Percentiles rank a stretch among this genome's conserved stretches.
These are phyloP conservation scores for Drosophila kurseongensis DNA, from an alignment of 1,140 invertebrate genomes.

Conservation along the genomic window DNA sequence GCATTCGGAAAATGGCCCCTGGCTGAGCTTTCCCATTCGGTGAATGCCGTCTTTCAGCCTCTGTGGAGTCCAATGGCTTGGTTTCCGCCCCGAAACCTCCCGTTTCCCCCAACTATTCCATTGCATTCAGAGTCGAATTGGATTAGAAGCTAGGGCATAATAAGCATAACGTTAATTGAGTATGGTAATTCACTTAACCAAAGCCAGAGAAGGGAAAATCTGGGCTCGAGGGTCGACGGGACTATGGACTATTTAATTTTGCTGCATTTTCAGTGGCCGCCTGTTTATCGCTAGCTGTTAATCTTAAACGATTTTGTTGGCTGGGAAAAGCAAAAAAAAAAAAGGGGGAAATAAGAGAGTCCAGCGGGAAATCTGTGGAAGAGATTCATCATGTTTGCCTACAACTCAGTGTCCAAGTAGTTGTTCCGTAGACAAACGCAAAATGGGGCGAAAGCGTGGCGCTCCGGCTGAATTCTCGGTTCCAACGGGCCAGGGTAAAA, in stretches of 20 bases:
- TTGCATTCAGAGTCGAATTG: slow-evolving; percentile 54
- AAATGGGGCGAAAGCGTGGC: slow-evolving; percentile 13
- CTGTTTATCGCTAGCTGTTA: slow-evolving; percentile 76
- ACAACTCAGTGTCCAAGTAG: slow-evolving; percentile 63
- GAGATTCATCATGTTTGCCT: slow-evolving; percentile 81
- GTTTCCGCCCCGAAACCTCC: neutral
- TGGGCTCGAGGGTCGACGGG: neutral
- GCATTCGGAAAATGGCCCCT: slow-evolving; percentile 40
- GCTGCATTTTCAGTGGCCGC: slow-evolving; percentile 55
- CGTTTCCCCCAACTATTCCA: neutral
- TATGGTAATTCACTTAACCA: slow-evolving; percentile 75
- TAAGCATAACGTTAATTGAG: slow-evolving; percentile 74
- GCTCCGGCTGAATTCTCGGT: slow-evolving; percentile 24
- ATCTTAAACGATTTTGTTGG: slow-evolving; percentile 78
- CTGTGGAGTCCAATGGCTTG: slow-evolving; percentile 12
- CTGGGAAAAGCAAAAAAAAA: neutral
- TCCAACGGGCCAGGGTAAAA: neutral
- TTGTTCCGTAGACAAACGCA: slow-evolving; percentile 25
- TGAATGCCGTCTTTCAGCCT: slow-evolving; percentile 11
- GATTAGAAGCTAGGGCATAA: slow-evolving; percentile 53
- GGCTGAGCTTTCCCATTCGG: slow-evolving; percentile 7
- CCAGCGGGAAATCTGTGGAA: slow-evolving; percentile 78
- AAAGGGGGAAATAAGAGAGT: slow-evolving; percentile 10
- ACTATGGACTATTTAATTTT: slow-evolving; percentile 54
- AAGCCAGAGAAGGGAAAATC: slow-evolving; percentile 13